A percentile compares a stretch with the other conserved stretches of the same genome.
Conservation (phyloP, 2,113 vertebrate genomes). For the Protobothrops flavoviridis region DNA sequence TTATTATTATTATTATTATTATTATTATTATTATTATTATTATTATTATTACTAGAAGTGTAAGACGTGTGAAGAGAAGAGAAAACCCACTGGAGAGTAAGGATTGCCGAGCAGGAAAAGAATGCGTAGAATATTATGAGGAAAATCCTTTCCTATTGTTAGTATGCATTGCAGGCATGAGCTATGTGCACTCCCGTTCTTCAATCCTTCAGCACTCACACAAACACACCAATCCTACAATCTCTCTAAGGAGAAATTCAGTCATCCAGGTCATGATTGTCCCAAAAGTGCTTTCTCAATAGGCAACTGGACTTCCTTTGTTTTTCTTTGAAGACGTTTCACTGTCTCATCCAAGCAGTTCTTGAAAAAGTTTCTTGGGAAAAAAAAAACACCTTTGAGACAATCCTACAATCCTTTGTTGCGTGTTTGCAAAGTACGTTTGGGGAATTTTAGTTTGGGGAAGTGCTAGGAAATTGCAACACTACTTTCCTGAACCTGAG, state of each 20-base stretch:
- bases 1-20: no score
- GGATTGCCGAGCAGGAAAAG: no score
- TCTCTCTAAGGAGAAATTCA: no score
- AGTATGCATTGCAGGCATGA: background rate
- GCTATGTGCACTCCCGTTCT: background rate
- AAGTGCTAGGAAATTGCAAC: background rate
- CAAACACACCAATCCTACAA: background rate
- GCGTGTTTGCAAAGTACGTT: background rate
- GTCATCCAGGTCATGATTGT: no score
- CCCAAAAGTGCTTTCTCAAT: no score
- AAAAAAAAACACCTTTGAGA: no score
- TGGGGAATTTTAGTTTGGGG: background rate
- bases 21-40: no score
- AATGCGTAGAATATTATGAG: background rate
- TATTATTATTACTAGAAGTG: background rate
- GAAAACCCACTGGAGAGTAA: background rate
- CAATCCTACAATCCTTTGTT: background rate
- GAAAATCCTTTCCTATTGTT: background rate
- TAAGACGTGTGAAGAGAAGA: background rate
- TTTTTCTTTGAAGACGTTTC: no score
- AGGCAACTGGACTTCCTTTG: no score
- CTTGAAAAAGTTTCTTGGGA: no score
- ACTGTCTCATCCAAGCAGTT: no score
- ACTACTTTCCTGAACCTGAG: background rate
- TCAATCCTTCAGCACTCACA: background rate